These are phyloP conservation scores for Caerostris extrusa DNA, from an alignment of 1,140 invertebrate species.

Conservation along the genomic window DNA sequence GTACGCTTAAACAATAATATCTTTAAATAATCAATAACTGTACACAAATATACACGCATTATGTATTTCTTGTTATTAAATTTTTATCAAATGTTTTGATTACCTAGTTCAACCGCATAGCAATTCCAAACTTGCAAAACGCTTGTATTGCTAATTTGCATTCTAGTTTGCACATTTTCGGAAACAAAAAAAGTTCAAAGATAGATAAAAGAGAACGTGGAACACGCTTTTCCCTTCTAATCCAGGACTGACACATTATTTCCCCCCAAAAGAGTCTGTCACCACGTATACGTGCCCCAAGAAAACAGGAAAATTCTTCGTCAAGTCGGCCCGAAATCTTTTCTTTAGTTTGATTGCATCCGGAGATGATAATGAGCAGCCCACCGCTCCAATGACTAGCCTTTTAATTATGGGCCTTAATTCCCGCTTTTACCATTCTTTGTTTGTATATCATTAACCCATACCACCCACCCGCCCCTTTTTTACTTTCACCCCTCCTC, in stretches of 20 bases:
- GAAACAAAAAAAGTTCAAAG: background rate
- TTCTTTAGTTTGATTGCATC: slow-evolving; percentile 75
- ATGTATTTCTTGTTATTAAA: no score
- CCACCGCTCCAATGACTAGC: slow-evolving; percentile 75
- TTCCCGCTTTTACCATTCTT: slow-evolving; percentile 77
- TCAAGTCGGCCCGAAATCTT: slow-evolving; percentile 60
- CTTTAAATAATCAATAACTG: no score
- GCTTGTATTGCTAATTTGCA: no score
- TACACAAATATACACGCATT: no score
- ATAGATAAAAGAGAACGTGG: background rate
- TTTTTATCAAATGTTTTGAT: no score
- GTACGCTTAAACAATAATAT: no score
- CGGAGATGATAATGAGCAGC: slow-evolving; percentile 72
- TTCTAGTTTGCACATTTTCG: no score
- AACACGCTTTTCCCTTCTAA: background rate
- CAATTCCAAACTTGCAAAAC: no score
- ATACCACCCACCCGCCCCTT: slow-evolving; percentile 1
- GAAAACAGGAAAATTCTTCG: slow-evolving; percentile 45
- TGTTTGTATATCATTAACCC: slow-evolving; percentile 77
- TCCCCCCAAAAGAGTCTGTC: background rate
- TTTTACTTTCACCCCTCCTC: background rate
- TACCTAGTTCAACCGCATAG: no score
- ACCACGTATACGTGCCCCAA: slow-evolving; percentile 19
- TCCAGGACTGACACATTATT: background rate
- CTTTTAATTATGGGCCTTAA: slow-evolving; percentile 77